Base-by-base conservation (phyloP, 1,140 invertebrate genomes). In the Euura saliciscinereae region DNA sequence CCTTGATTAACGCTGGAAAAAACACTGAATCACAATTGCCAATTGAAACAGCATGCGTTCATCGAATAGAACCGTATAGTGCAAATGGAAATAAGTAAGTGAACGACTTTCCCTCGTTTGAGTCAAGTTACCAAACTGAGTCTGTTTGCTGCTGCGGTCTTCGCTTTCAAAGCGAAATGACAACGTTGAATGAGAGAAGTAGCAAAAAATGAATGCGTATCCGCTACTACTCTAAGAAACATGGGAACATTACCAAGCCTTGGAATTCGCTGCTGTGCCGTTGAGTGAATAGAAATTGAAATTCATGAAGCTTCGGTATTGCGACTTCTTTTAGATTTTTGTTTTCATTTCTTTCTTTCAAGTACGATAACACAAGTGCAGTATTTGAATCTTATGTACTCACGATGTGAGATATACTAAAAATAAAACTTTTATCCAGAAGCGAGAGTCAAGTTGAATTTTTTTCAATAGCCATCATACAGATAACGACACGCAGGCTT, bases 111-210 rank as follows among this genome's bases (percentile, higher is more conserved):
- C 51, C 51, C 51, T 8, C 13, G 28, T n/a, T n/a, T 11, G 51
- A 59, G 51, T 59, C 51, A 59, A 59, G 51, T 59, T 59, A 59
- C 51, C 51, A 59, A 59, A 59, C 13, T 8, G 13, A 59, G 51
- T 59, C 51, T n/a, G 10, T 59, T 1, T 28, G 13, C 51, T 59
- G 28, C 28, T 28, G 28, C 28, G 8, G 51, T 5, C 13, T 59
- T 59, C 51, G 51, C 51, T 59, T 59, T 59, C 51, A 59, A 59
- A 28, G 28, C 28, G 28, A 28, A 28, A 28, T 28, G 28, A 28
- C 28, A 28, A 28, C 28, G 28, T 28, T 28, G 28, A 28, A 28
- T 28, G 28, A 28, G 28, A 28, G 28, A 28, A 28, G 28, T 28
- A 28, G 28, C 28, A 28, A 28, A 28, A 28, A 28, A 28, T 28